These are phyloP conservation scores for Chlorodrepanis virens DNA, from an alignment of 2,113 vertebrate species.

Conservation along the genomic window DNA sequence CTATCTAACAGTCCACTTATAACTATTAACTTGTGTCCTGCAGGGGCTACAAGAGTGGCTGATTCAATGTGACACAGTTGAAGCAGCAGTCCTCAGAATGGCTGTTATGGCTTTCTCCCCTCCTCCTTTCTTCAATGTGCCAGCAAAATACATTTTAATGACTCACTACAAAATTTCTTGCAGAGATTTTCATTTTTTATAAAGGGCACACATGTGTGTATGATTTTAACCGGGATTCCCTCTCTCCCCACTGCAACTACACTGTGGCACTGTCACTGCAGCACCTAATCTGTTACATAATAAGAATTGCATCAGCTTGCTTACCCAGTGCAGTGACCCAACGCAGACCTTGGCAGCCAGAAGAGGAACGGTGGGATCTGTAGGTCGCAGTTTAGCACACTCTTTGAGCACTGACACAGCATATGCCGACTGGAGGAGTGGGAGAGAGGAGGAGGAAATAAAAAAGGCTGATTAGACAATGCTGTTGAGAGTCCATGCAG, in stretches of 20 bases:
- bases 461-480: conserved; percentile 34
- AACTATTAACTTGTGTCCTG: background rate
- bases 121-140: background rate
- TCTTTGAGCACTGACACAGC: conserved; percentile 93
- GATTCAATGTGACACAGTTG: background rate
- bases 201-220: background rate
- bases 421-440: conserved; percentile 79
- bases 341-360: conserved; percentile 97
- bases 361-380: conserved; percentile 87
- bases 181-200: background rate
- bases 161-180: background rate
- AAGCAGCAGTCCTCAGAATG: background rate
- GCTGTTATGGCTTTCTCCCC: accelerated
- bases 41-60: background rate
- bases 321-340: conserved; percentile 93
- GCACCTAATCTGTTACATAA: background rate
- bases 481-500: background rate
- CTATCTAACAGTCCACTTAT: background rate
- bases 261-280: background rate
- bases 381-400: conserved; percentile 86
- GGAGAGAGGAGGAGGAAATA: background rate
- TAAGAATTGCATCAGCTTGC: conserved; percentile 55
- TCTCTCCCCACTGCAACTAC: background rate
- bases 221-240: background rate
- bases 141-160: background rate